Evolutionary conservation across 2,797 vertebrate genomes (phyloP).

Genomic region (Rousettus madagascariensis): DNA sequence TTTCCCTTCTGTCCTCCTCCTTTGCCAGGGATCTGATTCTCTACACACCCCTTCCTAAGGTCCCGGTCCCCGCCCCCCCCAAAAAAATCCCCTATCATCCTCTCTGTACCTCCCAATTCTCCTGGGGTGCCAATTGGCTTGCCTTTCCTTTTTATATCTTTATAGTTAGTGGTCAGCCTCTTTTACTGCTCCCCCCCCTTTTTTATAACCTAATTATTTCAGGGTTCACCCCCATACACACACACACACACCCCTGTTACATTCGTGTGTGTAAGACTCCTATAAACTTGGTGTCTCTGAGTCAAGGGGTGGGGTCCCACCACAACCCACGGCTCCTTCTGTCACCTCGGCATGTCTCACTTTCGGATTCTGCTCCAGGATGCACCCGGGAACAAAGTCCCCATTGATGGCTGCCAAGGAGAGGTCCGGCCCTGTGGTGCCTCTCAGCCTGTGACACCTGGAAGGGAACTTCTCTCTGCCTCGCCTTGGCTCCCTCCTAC

Average conservation of each 20-base stretch:
- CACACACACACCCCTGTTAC: no score
- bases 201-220: not conserved
- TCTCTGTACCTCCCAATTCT: not conserved
- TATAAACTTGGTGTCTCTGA: fast-evolving
- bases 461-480: not conserved
- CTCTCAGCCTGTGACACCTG: constrained; percentile 15
- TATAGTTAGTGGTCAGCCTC: not conserved
- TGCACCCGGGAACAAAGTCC: not conserved
- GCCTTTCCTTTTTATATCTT: not conserved
- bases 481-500: not conserved
- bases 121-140: not conserved
- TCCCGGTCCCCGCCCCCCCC: not conserved
- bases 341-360: not conserved
- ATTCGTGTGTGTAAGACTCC: not conserved
- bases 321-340: not conserved
- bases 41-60: not conserved
- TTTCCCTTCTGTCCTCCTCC: not conserved
- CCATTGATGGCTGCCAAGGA: not conserved
- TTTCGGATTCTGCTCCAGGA: constrained; percentile 31
- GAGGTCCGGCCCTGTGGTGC: not conserved
- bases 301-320: not conserved
- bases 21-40: not conserved
- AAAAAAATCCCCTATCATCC: fast-evolving
- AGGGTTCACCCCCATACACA: not conserved
- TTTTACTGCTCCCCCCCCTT: not conserved